These are phyloP conservation scores for Coreoperca whiteheadi DNA, from an alignment of 2,113 vertebrate genomes.

Conservation along the genomic window DNA sequence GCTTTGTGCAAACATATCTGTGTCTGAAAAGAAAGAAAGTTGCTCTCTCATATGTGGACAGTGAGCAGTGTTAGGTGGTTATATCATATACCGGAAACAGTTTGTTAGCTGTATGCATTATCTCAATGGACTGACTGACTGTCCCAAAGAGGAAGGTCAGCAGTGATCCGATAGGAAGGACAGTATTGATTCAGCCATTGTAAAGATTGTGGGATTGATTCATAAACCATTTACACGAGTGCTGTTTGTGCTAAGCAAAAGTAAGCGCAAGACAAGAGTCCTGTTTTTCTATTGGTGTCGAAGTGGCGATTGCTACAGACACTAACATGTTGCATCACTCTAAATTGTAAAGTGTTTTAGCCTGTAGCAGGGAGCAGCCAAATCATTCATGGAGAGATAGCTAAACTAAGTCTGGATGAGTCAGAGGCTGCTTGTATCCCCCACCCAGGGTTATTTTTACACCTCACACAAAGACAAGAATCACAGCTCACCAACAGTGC, in stretches of 20 bases:
- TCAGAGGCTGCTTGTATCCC: constrained; percentile 60
- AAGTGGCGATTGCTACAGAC: constrained; percentile 6
- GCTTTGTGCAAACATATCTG: constrained; percentile 34
- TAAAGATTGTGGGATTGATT: constrained; percentile 55
- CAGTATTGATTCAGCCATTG: constrained; percentile 47
- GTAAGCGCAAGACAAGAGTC: constrained; percentile 10
- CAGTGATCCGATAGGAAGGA: constrained; percentile 44
- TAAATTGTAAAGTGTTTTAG: constrained; percentile 22
- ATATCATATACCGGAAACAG: constrained; percentile 18
- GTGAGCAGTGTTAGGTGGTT: constrained; percentile 4
- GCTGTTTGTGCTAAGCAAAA: constrained; percentile 36
- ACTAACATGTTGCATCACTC: constrained; percentile 30
- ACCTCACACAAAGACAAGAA: constrained; percentile 20
- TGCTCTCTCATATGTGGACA: constrained; percentile 10
- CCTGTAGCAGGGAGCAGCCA: constrained; percentile 26
- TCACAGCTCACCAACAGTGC: constrained; percentile 17
- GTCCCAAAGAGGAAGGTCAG: constrained; percentile 48
- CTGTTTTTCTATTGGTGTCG: constrained; percentile 33
- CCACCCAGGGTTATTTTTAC: constrained; percentile 66
- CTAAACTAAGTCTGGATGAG: constrained; percentile 55
- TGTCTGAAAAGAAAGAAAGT: constrained; percentile 5
- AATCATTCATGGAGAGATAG: constrained; percentile 38
- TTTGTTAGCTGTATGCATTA: constrained; percentile 43
- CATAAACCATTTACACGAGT: constrained; percentile 47
- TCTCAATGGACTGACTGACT: constrained; percentile 39